Evolutionary conservation across 2,888 invertebrate genomes (phyloP), one percentile per base, ranked within the genome.

Genomic region (Gortyna flavago): DNA sequence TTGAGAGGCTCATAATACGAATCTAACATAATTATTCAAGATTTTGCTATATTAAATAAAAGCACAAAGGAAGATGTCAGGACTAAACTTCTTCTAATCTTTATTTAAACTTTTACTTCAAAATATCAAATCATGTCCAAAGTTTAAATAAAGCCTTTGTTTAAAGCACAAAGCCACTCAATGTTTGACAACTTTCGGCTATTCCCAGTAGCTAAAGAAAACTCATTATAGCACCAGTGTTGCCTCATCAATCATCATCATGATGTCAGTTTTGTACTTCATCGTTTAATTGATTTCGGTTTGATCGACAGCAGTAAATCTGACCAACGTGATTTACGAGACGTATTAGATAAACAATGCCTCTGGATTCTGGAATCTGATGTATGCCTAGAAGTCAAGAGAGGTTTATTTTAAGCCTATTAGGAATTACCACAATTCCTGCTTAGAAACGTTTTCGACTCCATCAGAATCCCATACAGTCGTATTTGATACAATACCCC

Each of bases 221-320:
- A 86, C 79, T 86, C 82, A 84, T 86, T 84, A 88, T 66, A 73
- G 67, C 64, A 48, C 75, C 59, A 81, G 77, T 78, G 83, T 72
- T 70, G 77, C n/a, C 41, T 77, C 80, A 79, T 87, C 83, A 81
- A 88, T 87, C 87, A 83, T 79, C 75, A 81, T 78, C 74, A 71
- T 57, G 66, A 62, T 72, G 79, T 80, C 86, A 83, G 74, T 77
- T 48, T 32, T 64, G 66, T 76, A 61, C 75, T 73, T 75, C 68
- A 79, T 75, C 75, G 77, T 74, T 79, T 80, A 87, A 87, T 87
- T 79, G 83, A 87, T 87, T 83, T 79, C 68, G 61, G 57, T 73
- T 84, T 85, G 83, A 87, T 88, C 71, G 80, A 71, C 87, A 77
- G 72, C 72, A 66, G 64, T 86, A 81, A 88, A 83, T 88, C 79